Evolutionary conservation across 2,113 vertebrate species (phyloP), one percentile per base, ranked within the genome.

Genomic region (Anseranas semipalmata): DNA sequence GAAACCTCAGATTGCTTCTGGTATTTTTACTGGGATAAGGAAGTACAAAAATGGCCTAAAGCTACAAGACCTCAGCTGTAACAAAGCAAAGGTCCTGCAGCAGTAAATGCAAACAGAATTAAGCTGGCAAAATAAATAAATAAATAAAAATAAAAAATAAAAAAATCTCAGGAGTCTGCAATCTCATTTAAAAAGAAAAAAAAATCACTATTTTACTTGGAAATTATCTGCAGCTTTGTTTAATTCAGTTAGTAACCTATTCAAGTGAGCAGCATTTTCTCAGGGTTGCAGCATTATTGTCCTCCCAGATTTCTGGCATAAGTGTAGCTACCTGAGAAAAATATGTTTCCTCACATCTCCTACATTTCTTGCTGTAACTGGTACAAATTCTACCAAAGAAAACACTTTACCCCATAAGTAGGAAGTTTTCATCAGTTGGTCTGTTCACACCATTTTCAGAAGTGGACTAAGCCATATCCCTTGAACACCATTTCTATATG

Each of bases 151-250:
- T n/a, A n/a, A n/a, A n/a, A n/a, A n/a, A n/a, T n/a, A 79, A 30
- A 70, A 83, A 30, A 15, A 41, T 50, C 62, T 77, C 15, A 27
- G 7, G 48, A 80, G 59, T 22, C 9, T 77, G 22, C 19, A 90
- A 43, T 58, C 9, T 53, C 50, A 46, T 39, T 19, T 65, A 41
- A 39, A 63, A 63, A 37, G 14, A 35, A 37, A 13, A 75, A 66
- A n/a, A 1, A 0, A 1, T 2, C 9, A 21, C 27, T 68, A 50
- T 46, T 60, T 80, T 41, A 46, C 24, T 35, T 46, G 15, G 28
- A 79, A 79, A 30, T 59, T 71, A 19, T 28, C 62, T 83, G 11
- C 30, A 89, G 46, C 2, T 12, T 15, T 41, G 12, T 39, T 91
- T 87, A 43, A 52, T 84, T 68, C 11, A 35, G 33, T 60, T 75